Conservation (phyloP, 2,113 vertebrate genomes). For the Rhinogobius similis region DNA sequence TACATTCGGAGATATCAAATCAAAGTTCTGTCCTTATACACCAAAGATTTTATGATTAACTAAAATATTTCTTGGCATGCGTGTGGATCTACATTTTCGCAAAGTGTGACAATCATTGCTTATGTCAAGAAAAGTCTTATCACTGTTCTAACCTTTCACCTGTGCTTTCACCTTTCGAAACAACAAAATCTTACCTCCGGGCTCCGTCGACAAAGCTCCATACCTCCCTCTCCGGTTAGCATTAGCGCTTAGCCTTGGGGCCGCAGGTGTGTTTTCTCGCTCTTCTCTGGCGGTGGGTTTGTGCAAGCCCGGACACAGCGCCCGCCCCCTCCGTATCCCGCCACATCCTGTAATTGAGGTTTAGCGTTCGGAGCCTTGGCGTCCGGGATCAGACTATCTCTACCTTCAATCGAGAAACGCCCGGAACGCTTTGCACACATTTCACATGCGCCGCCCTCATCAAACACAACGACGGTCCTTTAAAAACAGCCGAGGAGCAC, state of each 20-base stretch:
- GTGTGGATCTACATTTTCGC: background rate
- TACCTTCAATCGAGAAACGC: slow-evolving; percentile 38
- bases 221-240: slow-evolving; percentile 26
- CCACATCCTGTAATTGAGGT: slow-evolving; percentile 50
- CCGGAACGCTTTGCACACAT: background rate
- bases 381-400: slow-evolving; percentile 41
- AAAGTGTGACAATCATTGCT: background rate
- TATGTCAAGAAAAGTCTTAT: background rate
- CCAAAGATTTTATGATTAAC: too few relatives aligned
- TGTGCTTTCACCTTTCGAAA: slow-evolving; percentile 1
- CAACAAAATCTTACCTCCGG: slow-evolving; percentile 18
- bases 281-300: slow-evolving; percentile 39
- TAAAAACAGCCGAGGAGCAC: slow-evolving; percentile 10
- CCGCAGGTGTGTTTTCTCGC: slow-evolving; percentile 57
- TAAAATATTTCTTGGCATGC: too few relatives aligned
- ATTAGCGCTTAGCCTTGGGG: slow-evolving; percentile 38
- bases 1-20: too few relatives aligned
- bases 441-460: slow-evolving; percentile 33
- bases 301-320: slow-evolving; percentile 61
- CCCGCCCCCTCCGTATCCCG: background rate
- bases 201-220: slow-evolving; percentile 14
- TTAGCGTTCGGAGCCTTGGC: slow-evolving; percentile 30
- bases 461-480: slow-evolving; percentile 25
- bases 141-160: too few relatives aligned
- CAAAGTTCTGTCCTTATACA: too few relatives aligned